phyloP scores from a whole-genome alignment of 2,797 vertebrate genomes.

The Anisognathus igniventris region DNA sequence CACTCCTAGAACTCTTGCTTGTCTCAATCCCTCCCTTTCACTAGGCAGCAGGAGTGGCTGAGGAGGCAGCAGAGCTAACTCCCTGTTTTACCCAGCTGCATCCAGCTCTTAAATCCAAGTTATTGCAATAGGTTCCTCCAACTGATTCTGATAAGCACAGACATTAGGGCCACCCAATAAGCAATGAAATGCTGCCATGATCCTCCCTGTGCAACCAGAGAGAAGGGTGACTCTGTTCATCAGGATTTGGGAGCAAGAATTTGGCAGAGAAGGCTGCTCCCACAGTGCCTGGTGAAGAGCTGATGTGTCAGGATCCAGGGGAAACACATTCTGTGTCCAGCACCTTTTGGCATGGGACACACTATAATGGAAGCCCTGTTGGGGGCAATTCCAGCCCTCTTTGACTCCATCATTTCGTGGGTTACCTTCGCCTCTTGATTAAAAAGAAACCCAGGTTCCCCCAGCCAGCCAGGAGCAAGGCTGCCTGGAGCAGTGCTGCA shows the following conservation, averaged over 20 bases:
- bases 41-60: background rate
- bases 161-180: background rate
- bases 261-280: background rate
- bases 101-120: background rate
- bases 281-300: background rate
- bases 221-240: background rate
- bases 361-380: background rate
- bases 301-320: background rate
- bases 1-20: background rate
- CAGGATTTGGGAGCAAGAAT: background rate
- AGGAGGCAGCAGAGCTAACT: background rate
- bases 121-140: background rate
- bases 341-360: background rate
- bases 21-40: background rate
- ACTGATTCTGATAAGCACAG: background rate
- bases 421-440: background rate
- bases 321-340: background rate
- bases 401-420: background rate
- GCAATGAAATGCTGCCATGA: background rate
- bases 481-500: background rate
- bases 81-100: background rate
- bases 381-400: background rate
- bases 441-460: background rate
- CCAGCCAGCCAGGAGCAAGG: background rate
- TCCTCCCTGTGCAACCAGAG: background rate